Base-by-base conservation (phyloP, 2,888 invertebrate species). In the Galerucella pusilla region DNA sequence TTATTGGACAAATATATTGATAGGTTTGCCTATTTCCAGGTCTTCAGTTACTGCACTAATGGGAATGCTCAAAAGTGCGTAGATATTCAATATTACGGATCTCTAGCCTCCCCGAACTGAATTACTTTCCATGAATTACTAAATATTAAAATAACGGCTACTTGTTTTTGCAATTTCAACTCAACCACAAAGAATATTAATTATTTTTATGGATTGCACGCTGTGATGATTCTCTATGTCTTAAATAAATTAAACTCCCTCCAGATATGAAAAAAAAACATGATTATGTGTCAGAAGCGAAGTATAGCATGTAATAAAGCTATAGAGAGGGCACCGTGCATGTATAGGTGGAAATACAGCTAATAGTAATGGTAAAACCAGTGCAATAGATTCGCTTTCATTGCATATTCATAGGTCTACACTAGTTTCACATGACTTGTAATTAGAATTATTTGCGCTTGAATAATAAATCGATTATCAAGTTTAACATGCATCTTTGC, bases 371-470 rank as follows among this genome's bases (percentile, higher is more conserved):
- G 82, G 84, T 84, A 83, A 81, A 84, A 83, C 84, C 84, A 85
- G 84, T 81, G 85, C 85, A 84, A 85, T 85, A 86, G 84, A 85
- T 86, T 83, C 84, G 78, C 72, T 77, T 84, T 86, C 84, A 86
- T 86, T 86, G 86, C 85, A 86, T 86, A 86, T 86, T 86, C 86
- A 86, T 86, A 84, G 85, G 83, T 83, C 85, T 84, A 85, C 84
- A 84, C 84, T 82, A 81, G 83, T 84, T 81, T 85, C 85, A 85
- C 85, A 85, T 83, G 85, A 84, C 82, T 84, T 76, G 85, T 85
- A 86, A 86, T 85, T 86, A 85, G 85, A 85, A 85, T 85, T 85
- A 85, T 85, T 86, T 85, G 85, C 85, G 84, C 85, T 83, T 77
- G 82, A 81, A 81, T 83, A 82, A 84, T 84, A 84, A 85, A 85